phyloP scores from a whole-genome alignment of 2,888 invertebrate species.

The Physocephala rufipes region DNA sequence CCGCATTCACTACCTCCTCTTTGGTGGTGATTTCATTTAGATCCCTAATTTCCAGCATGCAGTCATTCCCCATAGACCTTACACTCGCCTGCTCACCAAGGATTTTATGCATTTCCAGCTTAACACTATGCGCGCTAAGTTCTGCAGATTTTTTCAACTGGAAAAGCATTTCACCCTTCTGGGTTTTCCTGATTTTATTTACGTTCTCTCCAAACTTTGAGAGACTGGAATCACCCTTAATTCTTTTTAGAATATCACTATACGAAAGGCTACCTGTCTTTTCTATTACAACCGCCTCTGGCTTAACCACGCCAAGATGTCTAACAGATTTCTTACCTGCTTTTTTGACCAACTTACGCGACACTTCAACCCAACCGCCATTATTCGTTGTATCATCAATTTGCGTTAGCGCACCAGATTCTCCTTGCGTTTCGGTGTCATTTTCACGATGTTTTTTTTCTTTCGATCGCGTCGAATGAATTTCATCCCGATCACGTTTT shows the following conservation, averaged over 20 bases:
- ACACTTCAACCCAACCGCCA: too few relatives aligned
- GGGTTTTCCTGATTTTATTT: neutral
- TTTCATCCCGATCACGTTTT: too few relatives aligned
- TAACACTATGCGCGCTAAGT: neutral
- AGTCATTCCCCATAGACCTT: neutral
- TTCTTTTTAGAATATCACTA: neutral
- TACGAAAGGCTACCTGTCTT: too few relatives aligned
- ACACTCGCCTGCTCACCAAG: neutral
- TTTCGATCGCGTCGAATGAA: too few relatives aligned
- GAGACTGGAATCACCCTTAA: neutral
- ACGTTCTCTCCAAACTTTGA: neutral
- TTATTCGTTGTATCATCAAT: too few relatives aligned
- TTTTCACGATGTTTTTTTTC: too few relatives aligned
- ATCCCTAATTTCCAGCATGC: neutral
- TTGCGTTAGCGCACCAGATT: too few relatives aligned
- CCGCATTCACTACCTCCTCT: neutral
- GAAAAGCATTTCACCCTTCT: neutral
- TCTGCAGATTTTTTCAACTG: neutral
- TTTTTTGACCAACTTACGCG: too few relatives aligned
- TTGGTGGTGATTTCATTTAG: neutral
- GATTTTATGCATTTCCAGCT: neutral
- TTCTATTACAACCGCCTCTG: too few relatives aligned
- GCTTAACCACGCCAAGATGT: too few relatives aligned
- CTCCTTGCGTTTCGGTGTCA: too few relatives aligned
- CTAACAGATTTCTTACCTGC: too few relatives aligned